Percentiles rank a stretch among this genome's conserved stretches.
Conservation (phyloP, 2,888 invertebrate species). For the Xestia xanthographa region DNA sequence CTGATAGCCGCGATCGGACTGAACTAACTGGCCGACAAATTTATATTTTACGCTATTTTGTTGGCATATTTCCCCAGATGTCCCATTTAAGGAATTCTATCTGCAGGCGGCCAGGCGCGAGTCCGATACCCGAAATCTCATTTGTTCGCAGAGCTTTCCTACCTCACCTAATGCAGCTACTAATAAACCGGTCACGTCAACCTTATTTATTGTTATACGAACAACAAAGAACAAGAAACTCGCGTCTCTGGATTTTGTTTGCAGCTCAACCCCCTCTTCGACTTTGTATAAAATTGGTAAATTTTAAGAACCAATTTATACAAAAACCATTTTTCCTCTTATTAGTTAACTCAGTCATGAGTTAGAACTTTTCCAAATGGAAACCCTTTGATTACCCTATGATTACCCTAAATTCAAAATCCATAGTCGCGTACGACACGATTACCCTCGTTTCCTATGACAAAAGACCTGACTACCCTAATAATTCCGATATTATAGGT, state of each 20-base stretch:
- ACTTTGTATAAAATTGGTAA: slow-evolving; percentile 58
- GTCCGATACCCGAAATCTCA: slow-evolving; percentile 78
- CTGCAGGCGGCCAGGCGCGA: slow-evolving; percentile 68
- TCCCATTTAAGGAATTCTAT: slow-evolving; percentile 75
- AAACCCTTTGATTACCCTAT: no score
- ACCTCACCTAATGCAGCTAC: slow-evolving; percentile 82
- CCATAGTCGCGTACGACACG: slow-evolving; percentile 6
- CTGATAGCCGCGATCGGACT: slow-evolving; percentile 78
- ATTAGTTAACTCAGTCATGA: slow-evolving; percentile 1
- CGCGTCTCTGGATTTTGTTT: slow-evolving; percentile 78
- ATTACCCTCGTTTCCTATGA: slow-evolving; percentile 26
- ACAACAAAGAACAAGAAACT: slow-evolving; percentile 83
- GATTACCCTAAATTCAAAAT: slow-evolving; percentile 36
- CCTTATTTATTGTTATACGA: slow-evolving; percentile 88
- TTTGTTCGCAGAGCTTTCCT: slow-evolving; percentile 77
- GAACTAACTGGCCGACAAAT: slow-evolving; percentile 77
- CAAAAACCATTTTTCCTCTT: neutral
- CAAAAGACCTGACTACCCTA: slow-evolving; percentile 42
- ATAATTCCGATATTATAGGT: slow-evolving; percentile 36
- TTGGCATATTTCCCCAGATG: slow-evolving; percentile 75
- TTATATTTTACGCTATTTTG: slow-evolving; percentile 75
- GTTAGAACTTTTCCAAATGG: neutral
- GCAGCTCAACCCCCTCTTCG: slow-evolving; percentile 74
- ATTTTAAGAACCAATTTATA: slow-evolving; percentile 33
- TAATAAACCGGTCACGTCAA: slow-evolving; percentile 89